Base-by-base conservation (phyloP, 2,888 invertebrate species). In the Mechanitis messenoides region DNA sequence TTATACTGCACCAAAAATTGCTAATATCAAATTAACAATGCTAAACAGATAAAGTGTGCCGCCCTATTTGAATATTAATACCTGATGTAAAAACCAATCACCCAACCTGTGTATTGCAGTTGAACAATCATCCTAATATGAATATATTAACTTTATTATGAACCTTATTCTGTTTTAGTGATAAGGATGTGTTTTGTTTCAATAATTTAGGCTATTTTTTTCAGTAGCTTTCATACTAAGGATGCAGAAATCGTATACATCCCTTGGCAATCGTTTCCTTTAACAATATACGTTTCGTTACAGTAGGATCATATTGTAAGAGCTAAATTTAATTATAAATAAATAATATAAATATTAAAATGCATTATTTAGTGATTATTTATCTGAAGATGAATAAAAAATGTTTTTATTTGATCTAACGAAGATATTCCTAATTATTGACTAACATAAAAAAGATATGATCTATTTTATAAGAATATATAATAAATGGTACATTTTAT, bases 1-100 rank as follows among this genome's bases (percentile, higher is more conserved):
- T 80, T 87, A 88, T 88, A 88, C 84, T 80, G 76, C 78, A 73
- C 79, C 70, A 75, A 87, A 85, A 85, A 84, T 81, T 84, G 83
- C 83, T 86, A 78, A 80, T 83, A 85, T 78, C 76, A 69, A 81
- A 89, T 87, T 87, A 84, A 82, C 86, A 87, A 87, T 88, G 77
- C 83, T 87, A 87, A 83, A 78, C 74, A 77, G 76, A 69, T 72
- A 73, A 70, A 72, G 75, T 77, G 79, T 74, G 79, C 77, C 78
- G 87, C 73, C 80, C 84, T 72, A 85, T 86, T 87, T 86, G 85
- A 87, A 88, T 89, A 87, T 79, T 73, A 86, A 85, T 86, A 86
- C 70, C 72, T 77, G 68, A 64, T 61, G 66, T 65, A 70, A 69
- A 72, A 72, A 73, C 64, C 66, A 58, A 64, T 64, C 59, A 65